Conservation (phyloP, 2,113 vertebrate species). For the Muntiacus reevesi region DNA sequence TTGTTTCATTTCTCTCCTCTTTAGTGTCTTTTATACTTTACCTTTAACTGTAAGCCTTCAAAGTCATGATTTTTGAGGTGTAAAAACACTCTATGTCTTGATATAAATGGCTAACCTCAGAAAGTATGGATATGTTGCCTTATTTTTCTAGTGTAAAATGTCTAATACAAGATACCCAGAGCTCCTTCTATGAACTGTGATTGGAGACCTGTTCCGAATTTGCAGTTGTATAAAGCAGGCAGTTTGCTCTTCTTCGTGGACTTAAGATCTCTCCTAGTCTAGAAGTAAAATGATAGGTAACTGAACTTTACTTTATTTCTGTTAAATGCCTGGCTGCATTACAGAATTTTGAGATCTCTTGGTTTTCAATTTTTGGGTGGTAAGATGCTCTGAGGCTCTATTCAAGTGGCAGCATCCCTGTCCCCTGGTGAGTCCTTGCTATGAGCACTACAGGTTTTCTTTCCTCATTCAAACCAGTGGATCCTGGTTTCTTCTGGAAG, state of each 20-base stretch:
- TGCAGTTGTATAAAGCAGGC: neutral
- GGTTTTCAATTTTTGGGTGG: neutral
- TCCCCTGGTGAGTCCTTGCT: neutral
- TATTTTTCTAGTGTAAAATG: neutral
- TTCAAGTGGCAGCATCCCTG: neutral
- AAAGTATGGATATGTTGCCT: neutral
- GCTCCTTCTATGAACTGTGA: neutral
- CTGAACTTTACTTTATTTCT: neutral
- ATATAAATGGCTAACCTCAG: neutral
- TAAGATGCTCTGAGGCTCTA: neutral
- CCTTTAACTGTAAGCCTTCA: neutral
- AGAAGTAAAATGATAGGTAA: neutral
- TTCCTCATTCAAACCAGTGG: neutral
- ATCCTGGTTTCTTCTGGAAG: neutral
- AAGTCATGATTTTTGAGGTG: neutral
- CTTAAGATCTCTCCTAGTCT: neutral
- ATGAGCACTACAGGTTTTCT: neutral
- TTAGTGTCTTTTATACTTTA: neutral
- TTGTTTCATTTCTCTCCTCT: conserved; percentile 26
- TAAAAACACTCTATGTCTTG: neutral
- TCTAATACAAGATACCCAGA: neutral
- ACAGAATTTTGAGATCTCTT: neutral
- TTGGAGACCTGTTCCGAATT: neutral
- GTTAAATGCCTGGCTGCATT: neutral
- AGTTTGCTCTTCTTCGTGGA: neutral